Percentiles rank a stretch among this genome's conserved stretches.
phyloP scores from a whole-genome alignment of 35 echinoderm and acorn worm genomes.

The Eucidaris tribuloides region DNA sequence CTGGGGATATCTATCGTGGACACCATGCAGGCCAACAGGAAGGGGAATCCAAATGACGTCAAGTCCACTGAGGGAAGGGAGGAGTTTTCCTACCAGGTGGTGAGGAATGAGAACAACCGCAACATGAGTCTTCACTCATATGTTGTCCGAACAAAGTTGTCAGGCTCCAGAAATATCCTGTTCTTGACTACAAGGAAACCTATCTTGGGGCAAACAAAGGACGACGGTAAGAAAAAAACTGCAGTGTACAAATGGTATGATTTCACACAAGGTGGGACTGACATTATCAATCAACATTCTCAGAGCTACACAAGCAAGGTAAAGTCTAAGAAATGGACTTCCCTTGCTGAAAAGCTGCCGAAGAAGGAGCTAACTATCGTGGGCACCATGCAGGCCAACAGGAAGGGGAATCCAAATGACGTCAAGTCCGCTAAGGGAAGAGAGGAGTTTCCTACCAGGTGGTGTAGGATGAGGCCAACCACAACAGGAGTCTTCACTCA shows the following conservation, averaged over 20 bases:
- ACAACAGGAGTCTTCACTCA: not conserved
- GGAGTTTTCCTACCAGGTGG: constrained; percentile 8
- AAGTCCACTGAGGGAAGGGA: not conserved
- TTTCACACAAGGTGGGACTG: too few relatives aligned
- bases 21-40: too few relatives aligned
- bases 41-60: not conserved
- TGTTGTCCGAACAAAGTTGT: not conserved
- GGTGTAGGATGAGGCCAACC: not conserved
- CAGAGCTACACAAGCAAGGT: too few relatives aligned
- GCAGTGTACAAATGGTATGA: too few relatives aligned
- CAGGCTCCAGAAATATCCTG: constrained; percentile 1
- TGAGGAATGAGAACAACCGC: not conserved
- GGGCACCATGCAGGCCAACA: constrained; percentile 9
- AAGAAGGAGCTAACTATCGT: constrained; percentile 4
- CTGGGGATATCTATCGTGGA: not conserved
- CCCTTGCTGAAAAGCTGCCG: not conserved
- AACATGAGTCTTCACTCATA: constrained; percentile 30
- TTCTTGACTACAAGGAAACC: constrained; percentile 5
- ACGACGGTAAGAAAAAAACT: not conserved
- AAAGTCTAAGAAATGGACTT: too few relatives aligned
- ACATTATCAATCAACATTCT: too few relatives aligned
- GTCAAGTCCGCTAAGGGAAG: constrained; percentile 2
- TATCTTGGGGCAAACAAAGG: not conserved
- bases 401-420: constrained; percentile 5
- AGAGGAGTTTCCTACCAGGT: constrained; percentile 16